These are phyloP conservation scores for Hemibagrus guttatus DNA, from an alignment of 2,797 vertebrate genomes.

Conservation along the genomic window DNA sequence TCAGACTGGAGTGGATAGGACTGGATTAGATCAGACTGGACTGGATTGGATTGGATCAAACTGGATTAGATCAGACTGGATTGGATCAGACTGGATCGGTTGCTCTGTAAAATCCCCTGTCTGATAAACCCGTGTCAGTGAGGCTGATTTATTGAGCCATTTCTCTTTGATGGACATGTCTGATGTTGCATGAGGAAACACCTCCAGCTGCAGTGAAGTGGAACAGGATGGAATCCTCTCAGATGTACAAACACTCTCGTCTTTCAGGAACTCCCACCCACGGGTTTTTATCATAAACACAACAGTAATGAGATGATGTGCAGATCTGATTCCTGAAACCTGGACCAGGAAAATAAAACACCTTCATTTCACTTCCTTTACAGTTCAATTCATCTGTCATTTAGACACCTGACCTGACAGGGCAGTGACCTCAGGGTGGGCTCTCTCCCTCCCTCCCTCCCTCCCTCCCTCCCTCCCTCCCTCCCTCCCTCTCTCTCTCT, in stretches of 20 bases:
- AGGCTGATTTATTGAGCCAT: neutral
- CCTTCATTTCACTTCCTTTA: too few species aligned
- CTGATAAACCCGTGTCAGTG: neutral
- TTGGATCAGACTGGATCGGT: neutral
- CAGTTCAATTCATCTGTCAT: neutral
- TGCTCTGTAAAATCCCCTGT: neutral
- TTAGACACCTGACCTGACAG: too few species aligned
- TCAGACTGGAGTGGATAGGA: too few species aligned
- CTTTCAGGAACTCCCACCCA: neutral
- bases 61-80: too few species aligned
- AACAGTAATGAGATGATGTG: neutral
- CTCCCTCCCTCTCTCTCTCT: too few species aligned
- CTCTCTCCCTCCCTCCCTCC: too few species aligned
- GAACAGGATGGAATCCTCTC: neutral
- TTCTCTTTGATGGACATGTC: neutral
- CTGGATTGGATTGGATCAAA: too few species aligned
- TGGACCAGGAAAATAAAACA: neutral
- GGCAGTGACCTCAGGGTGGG: too few species aligned
- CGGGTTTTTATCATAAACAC: neutral
- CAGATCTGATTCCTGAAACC: neutral
- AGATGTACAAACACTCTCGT: neutral
- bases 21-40: too few species aligned
- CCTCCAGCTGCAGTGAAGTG: neutral
- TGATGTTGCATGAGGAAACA: neutral
- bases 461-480: too few species aligned